Base-by-base conservation (phyloP, 2,797 vertebrate genomes). In the Percopsis omiscomaycus region DNA sequence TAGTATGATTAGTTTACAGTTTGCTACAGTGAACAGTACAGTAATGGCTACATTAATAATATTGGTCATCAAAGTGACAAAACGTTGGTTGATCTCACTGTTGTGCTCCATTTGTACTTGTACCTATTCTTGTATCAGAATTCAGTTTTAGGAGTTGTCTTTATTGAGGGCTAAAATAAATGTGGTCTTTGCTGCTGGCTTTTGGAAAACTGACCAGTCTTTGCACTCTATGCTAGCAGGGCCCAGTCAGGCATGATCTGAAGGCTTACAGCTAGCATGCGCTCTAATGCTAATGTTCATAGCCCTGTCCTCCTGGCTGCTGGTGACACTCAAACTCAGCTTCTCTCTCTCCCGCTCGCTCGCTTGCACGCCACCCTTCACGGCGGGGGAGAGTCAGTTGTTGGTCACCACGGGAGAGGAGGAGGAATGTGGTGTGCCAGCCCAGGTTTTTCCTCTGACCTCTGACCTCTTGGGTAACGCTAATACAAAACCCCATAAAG, bases 401-500 rank as follows among this genome's bases (percentile, higher is more conserved):
- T 37, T 8, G 32, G 5, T 37, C 32, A 8, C 32, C 32, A 37
- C 32, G 46, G 16, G 76, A 79, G 71, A 82, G 69, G 55, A 65
- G 55, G 58, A 69, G 71, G 69, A 89, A 86, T 81, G 14, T 22
- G 58, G 57, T 77, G 63, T 52, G 69, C 67, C 67, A 68, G 64
- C 59, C 59, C 61, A 65, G 67, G 62, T 61, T 77, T 79, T 84
- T 73, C 22, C 59, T n/a, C 15, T 75, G 80, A 84, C 78, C 80
- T 78, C 68, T 71, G 71, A 70, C 86, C 69, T 68, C 61, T 65
- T 46, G 73, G 32, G 61, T 80, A 77, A 81, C 61, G 32, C 72
- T 74, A 78, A 82, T 80, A 84, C 74, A 77, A 85, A 89, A 73
- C 69, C 69, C 75, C 53, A 48, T 84, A 87, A 91, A 87, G 47